Percentiles rank a stretch among this genome's conserved stretches.
phyloP scores from a whole-genome alignment of 2,113 vertebrate species.

The Ctenomys sociabilis region DNA sequence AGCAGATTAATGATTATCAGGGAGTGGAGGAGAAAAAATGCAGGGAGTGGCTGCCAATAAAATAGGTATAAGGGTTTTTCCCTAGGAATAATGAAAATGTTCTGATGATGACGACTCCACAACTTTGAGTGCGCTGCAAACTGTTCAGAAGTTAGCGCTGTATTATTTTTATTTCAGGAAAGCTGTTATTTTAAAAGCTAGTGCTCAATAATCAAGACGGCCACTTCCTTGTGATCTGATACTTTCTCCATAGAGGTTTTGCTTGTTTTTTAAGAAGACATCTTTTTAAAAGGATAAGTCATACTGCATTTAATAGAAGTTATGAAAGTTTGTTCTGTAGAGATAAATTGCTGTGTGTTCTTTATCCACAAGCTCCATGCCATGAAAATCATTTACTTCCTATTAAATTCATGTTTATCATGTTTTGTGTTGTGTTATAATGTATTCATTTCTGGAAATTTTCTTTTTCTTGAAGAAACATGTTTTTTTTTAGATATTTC shows the following conservation, averaged over 20 bases:
- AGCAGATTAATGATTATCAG: neutral
- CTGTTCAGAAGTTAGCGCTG: neutral
- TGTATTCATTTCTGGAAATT: conserved; percentile 38
- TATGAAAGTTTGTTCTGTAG: neutral
- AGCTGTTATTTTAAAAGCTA: neutral
- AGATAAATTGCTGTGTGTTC: neutral
- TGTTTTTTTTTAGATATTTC: neutral
- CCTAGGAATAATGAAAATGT: neutral
- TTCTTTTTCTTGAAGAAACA: conserved; percentile 26
- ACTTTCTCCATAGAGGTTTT: neutral
- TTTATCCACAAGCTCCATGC: neutral
- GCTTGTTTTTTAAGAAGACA: neutral
- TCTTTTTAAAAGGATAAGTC: neutral
- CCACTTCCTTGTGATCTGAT: neutral
- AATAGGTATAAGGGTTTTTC: neutral
- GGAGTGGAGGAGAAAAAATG: neutral
- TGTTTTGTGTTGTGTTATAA: neutral
- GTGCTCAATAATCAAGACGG: neutral
- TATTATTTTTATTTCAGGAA: neutral
- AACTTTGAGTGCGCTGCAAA: neutral
- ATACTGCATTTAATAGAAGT: neutral
- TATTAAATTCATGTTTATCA: neutral
- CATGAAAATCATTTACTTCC: neutral
- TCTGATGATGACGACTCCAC: neutral
- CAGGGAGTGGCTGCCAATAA: neutral